Evolutionary conservation across 2,113 vertebrate species (phyloP).

Genomic region (human (Homo sapiens)): DNA sequence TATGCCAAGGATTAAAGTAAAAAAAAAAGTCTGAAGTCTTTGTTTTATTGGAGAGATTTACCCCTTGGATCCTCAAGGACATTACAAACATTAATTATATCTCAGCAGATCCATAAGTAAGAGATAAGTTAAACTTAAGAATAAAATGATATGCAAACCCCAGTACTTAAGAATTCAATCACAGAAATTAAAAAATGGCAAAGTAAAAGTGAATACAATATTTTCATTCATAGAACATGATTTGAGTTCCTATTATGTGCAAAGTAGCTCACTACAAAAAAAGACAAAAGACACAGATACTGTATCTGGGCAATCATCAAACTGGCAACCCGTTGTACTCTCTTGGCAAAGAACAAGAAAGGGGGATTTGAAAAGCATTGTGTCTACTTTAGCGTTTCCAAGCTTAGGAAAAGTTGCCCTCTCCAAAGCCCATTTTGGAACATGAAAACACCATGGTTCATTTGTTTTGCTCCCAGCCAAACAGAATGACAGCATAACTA

Average conservation of each 20-base stretch:
- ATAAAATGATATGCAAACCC: neutral
- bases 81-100: neutral
- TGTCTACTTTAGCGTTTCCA: neutral
- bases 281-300: neutral
- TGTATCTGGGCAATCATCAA: neutral
- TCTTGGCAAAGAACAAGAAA: neutral
- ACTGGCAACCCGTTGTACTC: neutral
- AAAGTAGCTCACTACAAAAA: neutral
- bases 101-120: neutral
- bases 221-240: neutral
- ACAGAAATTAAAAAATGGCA: neutral
- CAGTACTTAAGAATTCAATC: neutral
- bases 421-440: conserved; percentile 5
- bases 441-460: neutral
- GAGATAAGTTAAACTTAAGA: neutral
- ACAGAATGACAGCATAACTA: conserved; percentile 10
- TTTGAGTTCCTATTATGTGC: neutral
- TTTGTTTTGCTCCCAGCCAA: conserved; percentile 21
- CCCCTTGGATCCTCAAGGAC: neutral
- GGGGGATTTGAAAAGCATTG: neutral
- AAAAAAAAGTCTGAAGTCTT: neutral
- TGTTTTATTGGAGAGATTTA: neutral
- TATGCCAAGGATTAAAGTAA: neutral
- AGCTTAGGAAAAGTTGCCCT: neutral
- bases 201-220: neutral